Evolutionary conservation across 2,113 vertebrate genomes (phyloP), one percentile per base, ranked within the genome.

Genomic region (Chaetodon trifascialis): DNA sequence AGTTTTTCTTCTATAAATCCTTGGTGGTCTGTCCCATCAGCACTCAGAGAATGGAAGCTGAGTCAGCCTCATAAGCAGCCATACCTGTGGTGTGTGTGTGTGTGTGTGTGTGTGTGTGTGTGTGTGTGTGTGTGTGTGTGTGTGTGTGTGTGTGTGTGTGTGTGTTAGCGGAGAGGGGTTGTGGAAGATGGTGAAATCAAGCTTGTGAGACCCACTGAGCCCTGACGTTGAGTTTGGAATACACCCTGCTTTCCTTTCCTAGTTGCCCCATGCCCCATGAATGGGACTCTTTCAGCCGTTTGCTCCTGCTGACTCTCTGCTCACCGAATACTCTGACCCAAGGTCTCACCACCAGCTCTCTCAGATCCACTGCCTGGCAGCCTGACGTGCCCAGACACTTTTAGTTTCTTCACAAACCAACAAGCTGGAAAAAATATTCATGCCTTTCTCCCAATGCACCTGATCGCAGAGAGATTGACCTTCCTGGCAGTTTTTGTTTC

Each of bases 221-320:
- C 83, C 81, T 79, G 80, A 80, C 63, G 51, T 81, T 81, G 62
- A 56, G 68, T 64, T 91, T 91, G 92, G 86, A 89, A 84, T 81
- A 83, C 69, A 83, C 56, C 77, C 70, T 83, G 81, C 81, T 93
- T 92, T 88, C 71, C 84, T 81, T 90, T 81, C 65, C 85, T 90
- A 75, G 72, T 91, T 87, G 83, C 7, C n/a, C n/a, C n/a, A n/a
- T 68, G 55, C 82, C 65, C 49, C 8, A 88, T 95, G 93, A 95
- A 95, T 92, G 79, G 66, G 65, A 67, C 84, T 87, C 95, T 92
- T 94, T 95, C 88, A 94, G 64, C 21, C 49, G 16, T 65, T 49
- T 42, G 73, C 73, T 81, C 80, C 68, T 55, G 56, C 63, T 89
- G 80, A 93, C 86, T 84, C 68, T 69, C 65, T 75, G 42, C 89